Conservation (phyloP, 2,113 vertebrate genomes). For the Spea bombifrons region DNA sequence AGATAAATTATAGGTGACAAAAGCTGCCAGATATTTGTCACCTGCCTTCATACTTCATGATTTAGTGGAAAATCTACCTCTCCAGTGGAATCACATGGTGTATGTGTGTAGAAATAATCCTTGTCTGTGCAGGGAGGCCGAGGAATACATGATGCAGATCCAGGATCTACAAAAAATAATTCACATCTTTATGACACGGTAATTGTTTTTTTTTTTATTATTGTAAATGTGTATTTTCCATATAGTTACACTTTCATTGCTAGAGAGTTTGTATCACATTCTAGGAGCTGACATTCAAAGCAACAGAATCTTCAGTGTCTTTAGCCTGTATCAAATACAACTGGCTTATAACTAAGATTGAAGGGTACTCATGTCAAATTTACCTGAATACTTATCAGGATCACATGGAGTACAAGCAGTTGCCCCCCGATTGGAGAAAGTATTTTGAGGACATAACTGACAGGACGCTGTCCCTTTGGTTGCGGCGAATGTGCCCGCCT, state of each 20-base stretch:
- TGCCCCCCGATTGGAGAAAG: slow-evolving; percentile 82
- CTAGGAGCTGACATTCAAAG: too few species aligned
- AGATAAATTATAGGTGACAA: too few species aligned
- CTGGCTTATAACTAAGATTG: too few species aligned
- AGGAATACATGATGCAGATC: slow-evolving; percentile 74
- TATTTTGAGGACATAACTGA: slow-evolving; percentile 71
- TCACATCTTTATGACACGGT: not conserved
- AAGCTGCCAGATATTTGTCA: too few species aligned
- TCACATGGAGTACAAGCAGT: slow-evolving; percentile 80
- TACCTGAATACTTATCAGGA: slow-evolving; percentile 76
- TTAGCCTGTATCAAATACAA: too few species aligned
- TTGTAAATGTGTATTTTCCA: too few species aligned
- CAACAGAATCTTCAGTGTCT: too few species aligned
- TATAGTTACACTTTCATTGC: too few species aligned
- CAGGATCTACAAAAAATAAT: slow-evolving; percentile 61
- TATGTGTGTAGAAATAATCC: slow-evolving; percentile 94
- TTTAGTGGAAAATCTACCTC: slow-evolving; percentile 67
- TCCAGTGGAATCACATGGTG: slow-evolving; percentile 75
- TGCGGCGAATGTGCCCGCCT: slow-evolving; percentile 79
- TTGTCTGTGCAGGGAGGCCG: slow-evolving; percentile 80
- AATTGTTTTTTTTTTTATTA: not conserved
- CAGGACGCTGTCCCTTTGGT: slow-evolving; percentile 77
- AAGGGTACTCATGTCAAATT: not conserved
- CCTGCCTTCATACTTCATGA: too few species aligned
- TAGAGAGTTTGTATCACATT: too few species aligned